Evolutionary conservation across 2,888 invertebrate genomes (phyloP).

Genomic region (Thecophora atra): DNA sequence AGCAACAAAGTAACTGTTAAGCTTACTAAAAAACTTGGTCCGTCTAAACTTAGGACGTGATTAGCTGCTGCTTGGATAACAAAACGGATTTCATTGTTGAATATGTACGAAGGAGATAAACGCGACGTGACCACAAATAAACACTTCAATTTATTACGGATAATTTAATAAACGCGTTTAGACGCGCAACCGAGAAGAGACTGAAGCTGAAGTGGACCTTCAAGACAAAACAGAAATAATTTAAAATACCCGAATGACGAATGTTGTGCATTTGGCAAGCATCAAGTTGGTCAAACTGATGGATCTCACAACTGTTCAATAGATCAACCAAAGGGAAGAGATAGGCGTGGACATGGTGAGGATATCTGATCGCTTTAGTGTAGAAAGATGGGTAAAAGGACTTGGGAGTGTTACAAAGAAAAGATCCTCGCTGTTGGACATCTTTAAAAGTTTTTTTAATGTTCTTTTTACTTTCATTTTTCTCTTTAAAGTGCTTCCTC

Average conservation of each 20-base stretch:
- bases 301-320: background rate
- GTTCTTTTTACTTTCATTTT: too few relatives aligned
- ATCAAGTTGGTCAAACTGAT: slow-evolving; percentile 45
- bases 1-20: slow-evolving; percentile 16
- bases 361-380: too few relatives aligned
- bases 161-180: slow-evolving; percentile 29
- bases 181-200: slow-evolving; percentile 43
- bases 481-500: too few relatives aligned
- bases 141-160: slow-evolving; percentile 52
- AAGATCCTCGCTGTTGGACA: too few relatives aligned
- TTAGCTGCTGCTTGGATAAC: background rate
- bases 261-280: background rate
- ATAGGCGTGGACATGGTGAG: too few relatives aligned
- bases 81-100: background rate
- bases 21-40: background rate
- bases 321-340: too few relatives aligned
- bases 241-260: background rate
- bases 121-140: slow-evolving; percentile 20
- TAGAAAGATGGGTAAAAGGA: too few relatives aligned
- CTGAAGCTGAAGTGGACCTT: slow-evolving; percentile 10
- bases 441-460: too few relatives aligned
- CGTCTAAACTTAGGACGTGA: slow-evolving; percentile 1
- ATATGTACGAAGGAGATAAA: slow-evolving; percentile 9
- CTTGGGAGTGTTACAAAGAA: too few relatives aligned
- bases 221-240: slow-evolving; percentile 14